These are phyloP conservation scores for Neria commutata DNA, from an alignment of 2,888 invertebrate species.

Conservation along the genomic window DNA sequence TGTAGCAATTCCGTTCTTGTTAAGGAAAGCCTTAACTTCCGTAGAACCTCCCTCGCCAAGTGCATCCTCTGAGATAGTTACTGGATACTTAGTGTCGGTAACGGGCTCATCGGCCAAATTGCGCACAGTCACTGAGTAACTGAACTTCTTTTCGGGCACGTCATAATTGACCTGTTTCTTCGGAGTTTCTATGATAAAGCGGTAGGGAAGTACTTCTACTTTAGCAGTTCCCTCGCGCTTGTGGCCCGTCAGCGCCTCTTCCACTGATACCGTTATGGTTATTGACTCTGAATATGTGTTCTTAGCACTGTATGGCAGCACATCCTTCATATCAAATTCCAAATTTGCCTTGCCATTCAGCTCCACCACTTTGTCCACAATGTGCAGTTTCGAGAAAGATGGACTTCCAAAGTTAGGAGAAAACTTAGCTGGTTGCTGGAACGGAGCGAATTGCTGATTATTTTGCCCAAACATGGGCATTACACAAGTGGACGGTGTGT, in stretches of 20 bases:
- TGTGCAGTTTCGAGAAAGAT: too few relatives aligned
- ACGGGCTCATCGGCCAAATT: slow-evolving; percentile 74
- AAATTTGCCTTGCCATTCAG: slow-evolving; percentile 69
- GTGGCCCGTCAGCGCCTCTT: slow-evolving; percentile 81
- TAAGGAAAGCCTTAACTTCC: slow-evolving; percentile 54
- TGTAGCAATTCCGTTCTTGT: slow-evolving; percentile 69
- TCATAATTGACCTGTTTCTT: slow-evolving; percentile 66
- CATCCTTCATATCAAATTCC: slow-evolving; percentile 79
- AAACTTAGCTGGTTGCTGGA: too few relatives aligned
- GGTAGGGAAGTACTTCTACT: slow-evolving; percentile 75
- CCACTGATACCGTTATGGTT: slow-evolving; percentile 79
- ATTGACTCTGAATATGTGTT: slow-evolving; percentile 13
- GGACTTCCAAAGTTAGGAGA: too few relatives aligned
- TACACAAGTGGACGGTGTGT: slow-evolving; percentile 24
- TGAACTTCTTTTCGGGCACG: slow-evolving; percentile 73
- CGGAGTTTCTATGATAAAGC: slow-evolving; percentile 79
- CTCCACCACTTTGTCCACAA: slow-evolving; percentile 68
- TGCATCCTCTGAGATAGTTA: slow-evolving; percentile 50
- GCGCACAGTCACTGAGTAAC: slow-evolving; percentile 74
- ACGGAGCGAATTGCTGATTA: background rate
- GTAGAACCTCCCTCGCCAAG: background rate
- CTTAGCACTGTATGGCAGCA: slow-evolving; percentile 63
- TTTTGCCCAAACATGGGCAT: background rate
- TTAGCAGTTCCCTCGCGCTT: slow-evolving; percentile 79
- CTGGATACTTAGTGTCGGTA: slow-evolving; percentile 65